A percentile compares a stretch with the other conserved stretches of the same genome.
Evolutionary conservation across 1,140 invertebrate species (phyloP).

Genomic region (Pseudoatta argentina): DNA sequence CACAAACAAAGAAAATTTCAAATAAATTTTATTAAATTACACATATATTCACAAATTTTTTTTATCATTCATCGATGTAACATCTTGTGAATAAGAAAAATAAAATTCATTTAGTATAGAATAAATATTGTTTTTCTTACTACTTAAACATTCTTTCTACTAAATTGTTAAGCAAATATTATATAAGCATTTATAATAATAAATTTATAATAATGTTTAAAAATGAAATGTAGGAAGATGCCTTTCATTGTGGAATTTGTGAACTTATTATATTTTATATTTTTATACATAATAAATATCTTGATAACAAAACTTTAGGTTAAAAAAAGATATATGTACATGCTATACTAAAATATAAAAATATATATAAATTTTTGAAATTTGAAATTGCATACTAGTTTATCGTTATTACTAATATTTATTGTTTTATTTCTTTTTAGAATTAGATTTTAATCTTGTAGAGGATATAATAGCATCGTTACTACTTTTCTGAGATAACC

Average conservation of each 20-base stretch:
- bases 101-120: not conserved
- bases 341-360: slow-evolving; percentile 5
- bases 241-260: not conserved
- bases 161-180: not conserved
- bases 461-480: not conserved
- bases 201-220: not conserved
- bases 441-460: slow-evolving; percentile 19
- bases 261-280: not conserved
- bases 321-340: slow-evolving; percentile 8
- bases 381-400: not conserved
- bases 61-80: not conserved
- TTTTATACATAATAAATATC: slow-evolving; percentile 21
- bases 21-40: not conserved
- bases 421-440: slow-evolving; percentile 14
- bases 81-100: not conserved
- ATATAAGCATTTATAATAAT: not conserved
- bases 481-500: slow-evolving; percentile 73
- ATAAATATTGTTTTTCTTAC: not conserved
- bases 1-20: not conserved
- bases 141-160: not conserved
- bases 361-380: not conserved
- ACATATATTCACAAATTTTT: not conserved
- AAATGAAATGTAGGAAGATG: not conserved
- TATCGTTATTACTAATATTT: not conserved
- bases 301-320: not conserved